Evolutionary conservation across 2,888 invertebrate species (phyloP), one percentile per base, ranked within the genome.

Genomic region (Trissonchulus latispiculum): DNA sequence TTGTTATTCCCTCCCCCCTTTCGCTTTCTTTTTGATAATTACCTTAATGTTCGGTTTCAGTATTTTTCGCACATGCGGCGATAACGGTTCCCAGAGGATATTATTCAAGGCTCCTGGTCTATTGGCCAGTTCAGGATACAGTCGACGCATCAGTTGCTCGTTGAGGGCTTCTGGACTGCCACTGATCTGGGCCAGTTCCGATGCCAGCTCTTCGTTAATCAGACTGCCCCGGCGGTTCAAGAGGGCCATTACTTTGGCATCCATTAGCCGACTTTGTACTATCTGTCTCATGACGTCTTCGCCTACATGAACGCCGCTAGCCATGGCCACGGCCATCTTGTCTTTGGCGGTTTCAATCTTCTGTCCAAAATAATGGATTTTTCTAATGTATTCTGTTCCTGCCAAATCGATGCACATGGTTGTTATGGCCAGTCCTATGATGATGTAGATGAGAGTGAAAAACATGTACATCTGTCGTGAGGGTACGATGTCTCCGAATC

Each of bases 51-150:
- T n/a, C 2, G 59, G 66, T 15, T 64, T 68, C 15, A 80, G 77
- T 1, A 80, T 71, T 69, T 78, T 78, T 15, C 76, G 77, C 28
- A 82, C 80, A 15, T 77, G 78, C 2, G 80, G 78, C 69, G 77
- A 78, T 18, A 80, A 74, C 18, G 82, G 82, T 64, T 81, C 81
- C 72, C 81, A 81, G 1, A 82, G 75, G 29, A 82, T 81, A 74
- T 82, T 81, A 74, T 77, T 15, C 59, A 15, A 59, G 59, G 59
- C 15, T 59, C 59, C 15, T 59, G n/a, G 15, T 59, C n/a, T 15
- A 15, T n/a, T 15, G 15, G 59, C 59, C 15, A 59, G 59, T 59
- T 15, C 59, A 15, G 15, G 15, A 59, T 59, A n/a, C n/a, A n/a
- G n/a, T n/a, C n/a, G n/a, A n/a, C n/a, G n/a, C n/a, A n/a, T n/a